Evolutionary conservation across 2,113 vertebrate species (phyloP).

Genomic region (Vombatus ursinus): DNA sequence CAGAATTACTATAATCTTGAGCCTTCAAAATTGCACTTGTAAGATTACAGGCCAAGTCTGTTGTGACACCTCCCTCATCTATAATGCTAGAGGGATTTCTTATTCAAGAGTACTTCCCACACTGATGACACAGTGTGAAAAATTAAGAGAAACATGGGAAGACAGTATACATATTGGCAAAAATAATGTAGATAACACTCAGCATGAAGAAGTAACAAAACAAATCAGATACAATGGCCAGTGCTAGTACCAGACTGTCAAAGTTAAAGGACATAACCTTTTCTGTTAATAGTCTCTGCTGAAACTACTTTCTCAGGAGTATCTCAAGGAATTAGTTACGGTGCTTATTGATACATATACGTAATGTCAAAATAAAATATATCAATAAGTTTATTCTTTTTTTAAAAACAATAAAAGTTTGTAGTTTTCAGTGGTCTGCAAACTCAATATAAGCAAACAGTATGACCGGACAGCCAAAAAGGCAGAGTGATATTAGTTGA

Average conservation of each 20-base stretch:
- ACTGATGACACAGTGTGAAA: no score
- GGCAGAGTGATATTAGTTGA: background rate
- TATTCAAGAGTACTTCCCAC: background rate
- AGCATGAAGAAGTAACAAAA: background rate
- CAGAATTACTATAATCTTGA: background rate
- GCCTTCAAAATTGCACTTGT: background rate
- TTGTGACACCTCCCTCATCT: background rate
- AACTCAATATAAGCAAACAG: background rate
- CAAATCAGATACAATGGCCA: background rate
- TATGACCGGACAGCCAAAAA: background rate
- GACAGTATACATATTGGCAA: no score
- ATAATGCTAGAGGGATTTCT: background rate
- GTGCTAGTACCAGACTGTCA: background rate
- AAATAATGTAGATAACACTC: no score
- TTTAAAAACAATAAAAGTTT: no score
- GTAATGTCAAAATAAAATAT: background rate
- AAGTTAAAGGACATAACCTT: background rate
- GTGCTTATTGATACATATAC: background rate
- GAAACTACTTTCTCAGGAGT: background rate
- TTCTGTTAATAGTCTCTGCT: background rate
- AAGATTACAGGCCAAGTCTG: background rate
- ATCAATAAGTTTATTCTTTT: background rate
- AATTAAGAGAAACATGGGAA: no score
- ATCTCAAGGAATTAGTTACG: background rate
- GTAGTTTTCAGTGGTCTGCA: background rate